phyloP scores from a whole-genome alignment of 2,797 vertebrate genomes.

The Spizella passerina region DNA sequence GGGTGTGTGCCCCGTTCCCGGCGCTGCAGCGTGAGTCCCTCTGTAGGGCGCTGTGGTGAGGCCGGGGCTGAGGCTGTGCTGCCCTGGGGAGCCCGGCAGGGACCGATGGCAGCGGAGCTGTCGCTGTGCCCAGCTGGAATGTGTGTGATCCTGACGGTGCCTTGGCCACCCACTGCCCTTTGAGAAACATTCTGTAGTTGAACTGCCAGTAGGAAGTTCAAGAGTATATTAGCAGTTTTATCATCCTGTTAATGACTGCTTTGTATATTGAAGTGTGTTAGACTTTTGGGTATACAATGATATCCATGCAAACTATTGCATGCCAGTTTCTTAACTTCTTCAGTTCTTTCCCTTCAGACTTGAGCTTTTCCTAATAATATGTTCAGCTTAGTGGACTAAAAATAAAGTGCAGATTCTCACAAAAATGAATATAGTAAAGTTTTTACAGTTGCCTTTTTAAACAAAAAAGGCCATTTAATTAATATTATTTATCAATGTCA shows the following conservation, averaged over 20 bases:
- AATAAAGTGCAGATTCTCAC: background rate
- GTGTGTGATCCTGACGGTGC: background rate
- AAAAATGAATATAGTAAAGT: background rate
- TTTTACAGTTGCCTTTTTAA: background rate
- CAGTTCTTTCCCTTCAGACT: background rate
- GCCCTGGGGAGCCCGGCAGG: background rate
- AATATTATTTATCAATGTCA: background rate
- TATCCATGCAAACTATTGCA: background rate
- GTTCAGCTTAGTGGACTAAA: background rate
- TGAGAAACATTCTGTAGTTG: background rate
- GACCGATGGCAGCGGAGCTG: accelerated
- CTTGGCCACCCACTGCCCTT: background rate
- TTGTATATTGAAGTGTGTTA: background rate
- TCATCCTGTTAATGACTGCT: background rate
- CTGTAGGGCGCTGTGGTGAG: background rate
- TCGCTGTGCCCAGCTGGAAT: background rate
- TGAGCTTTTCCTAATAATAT: background rate
- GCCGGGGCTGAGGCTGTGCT: background rate
- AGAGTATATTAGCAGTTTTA: background rate
- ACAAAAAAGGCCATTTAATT: background rate
- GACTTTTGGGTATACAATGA: background rate
- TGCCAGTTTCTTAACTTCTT: background rate
- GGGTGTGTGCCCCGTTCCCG: background rate
- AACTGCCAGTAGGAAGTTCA: background rate
- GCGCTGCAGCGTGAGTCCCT: accelerated